Evolutionary conservation across 1,140 invertebrate species (phyloP).

Genomic region (Zaprionus ghesquierei): DNA sequence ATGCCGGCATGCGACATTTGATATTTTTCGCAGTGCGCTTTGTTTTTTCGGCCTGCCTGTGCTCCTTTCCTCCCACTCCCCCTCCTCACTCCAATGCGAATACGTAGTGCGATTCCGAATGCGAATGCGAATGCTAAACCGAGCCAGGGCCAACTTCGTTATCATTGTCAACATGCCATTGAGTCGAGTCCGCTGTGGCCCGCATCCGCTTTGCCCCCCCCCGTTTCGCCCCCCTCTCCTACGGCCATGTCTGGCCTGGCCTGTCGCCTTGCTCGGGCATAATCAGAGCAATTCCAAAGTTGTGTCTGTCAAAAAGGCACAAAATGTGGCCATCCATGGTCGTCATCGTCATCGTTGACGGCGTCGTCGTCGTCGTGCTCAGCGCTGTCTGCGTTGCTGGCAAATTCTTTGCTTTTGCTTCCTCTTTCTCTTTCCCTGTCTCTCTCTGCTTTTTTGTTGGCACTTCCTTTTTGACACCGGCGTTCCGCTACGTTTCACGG

Average conservation of each 20-base stretch:
- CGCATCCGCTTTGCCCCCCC: background rate
- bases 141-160: constrained; percentile 72
- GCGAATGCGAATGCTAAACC: constrained; percentile 33
- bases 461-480: constrained; percentile 77
- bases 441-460: constrained; percentile 46
- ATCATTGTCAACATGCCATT: constrained; percentile 80
- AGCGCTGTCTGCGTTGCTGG: background rate
- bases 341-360: constrained; percentile 18
- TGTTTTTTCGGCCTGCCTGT: constrained; percentile 34
- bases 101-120: background rate
- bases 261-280: constrained; percentile 37
- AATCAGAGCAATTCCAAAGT: constrained; percentile 78
- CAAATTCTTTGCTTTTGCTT: background rate
- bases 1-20: constrained; percentile 77
- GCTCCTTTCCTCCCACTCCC: background rate
- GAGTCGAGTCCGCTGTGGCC: constrained; percentile 46
- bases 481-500: constrained; percentile 76
- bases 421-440: background rate
- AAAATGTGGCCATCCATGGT: constrained; percentile 60
- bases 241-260: background rate
- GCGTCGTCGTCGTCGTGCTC: background rate
- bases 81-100: background rate
- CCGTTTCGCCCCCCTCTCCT: background rate
- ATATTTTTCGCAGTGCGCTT: constrained; percentile 62
- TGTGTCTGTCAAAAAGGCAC: constrained; percentile 76